Evolutionary conservation across 2,113 vertebrate genomes (phyloP), one percentile per base, ranked within the genome.

Genomic region (Gnathonemus longibarbis): DNA sequence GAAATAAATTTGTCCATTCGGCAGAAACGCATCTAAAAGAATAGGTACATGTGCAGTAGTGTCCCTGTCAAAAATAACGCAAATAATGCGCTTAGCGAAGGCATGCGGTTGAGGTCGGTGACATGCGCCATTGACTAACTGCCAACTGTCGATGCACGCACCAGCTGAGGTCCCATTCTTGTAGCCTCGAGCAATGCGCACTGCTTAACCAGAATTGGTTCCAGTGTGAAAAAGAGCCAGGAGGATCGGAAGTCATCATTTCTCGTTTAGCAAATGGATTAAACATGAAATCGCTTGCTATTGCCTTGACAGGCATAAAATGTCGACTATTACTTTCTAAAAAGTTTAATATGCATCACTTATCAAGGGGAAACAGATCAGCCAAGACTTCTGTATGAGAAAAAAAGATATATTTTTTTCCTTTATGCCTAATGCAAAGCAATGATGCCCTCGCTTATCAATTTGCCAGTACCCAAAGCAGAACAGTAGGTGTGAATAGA

Each of bases 1-100:
- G 83, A 84, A 84, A 84, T 84, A 84, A 84, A 84, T 84, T 46
- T 84, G 83, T 84, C 83, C 83, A 84, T 84, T 84, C 83, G 21
- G 42, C 83, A 84, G 35, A 84, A 84, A 84, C 3, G 21, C 42
- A 24, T 42, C 39, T 84, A 84, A 48, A 84, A 80, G 74, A 80
- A 80, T 80, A 80, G 83, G 24, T 84, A 48, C 45, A n/a, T 84
- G 80, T 84, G 80, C 19, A 84, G 17, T 24, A 1, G 45, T 46
- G 83, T 84, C 19, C 8, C 83, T 84, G 83, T 84, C 83, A 84
- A 84, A 84, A n/a, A 42, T 35, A 83, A 83, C 42, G 35, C 13
- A 74, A 80, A 80, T 80, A 42, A 84, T 84, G 83, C 24, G 83
- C 83, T 46, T 84, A 84, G 83, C 21, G 24, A 11, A 84, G 83